Conservation (phyloP, 1,140 invertebrate genomes). For the Drusus annulatus region DNA sequence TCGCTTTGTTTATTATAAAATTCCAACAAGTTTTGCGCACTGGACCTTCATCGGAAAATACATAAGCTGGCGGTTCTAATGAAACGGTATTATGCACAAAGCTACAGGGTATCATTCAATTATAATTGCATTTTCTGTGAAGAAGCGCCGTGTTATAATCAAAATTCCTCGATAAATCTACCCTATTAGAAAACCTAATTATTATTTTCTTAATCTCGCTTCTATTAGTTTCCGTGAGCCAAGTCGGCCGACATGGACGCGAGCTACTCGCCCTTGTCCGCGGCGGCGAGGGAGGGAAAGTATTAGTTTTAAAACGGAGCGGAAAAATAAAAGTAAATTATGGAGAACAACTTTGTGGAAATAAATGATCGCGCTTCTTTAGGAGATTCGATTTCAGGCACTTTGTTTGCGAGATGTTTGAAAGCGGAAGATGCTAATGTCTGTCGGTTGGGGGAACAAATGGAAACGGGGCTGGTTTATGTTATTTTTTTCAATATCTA, state of each 20-base stretch:
- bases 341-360: constrained; percentile 54
- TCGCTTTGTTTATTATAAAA: no score
- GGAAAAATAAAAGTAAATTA: constrained; percentile 60
- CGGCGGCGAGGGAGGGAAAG: constrained; percentile 16
- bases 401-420: constrained; percentile 28
- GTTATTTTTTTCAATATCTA: neutral
- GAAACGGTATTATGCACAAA: no score
- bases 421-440: constrained; percentile 39
- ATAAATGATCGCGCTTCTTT: constrained; percentile 53
- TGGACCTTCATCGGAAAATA: no score
- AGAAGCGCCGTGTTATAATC: no score
- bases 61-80: no score
- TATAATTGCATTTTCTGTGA: no score
- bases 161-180: neutral
- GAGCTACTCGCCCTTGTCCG: constrained; percentile 9
- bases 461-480: neutral
- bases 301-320: constrained; percentile 58
- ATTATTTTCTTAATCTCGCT: constrained; percentile 26
- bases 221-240: constrained; percentile 14
- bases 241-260: neutral
- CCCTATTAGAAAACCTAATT: neutral
- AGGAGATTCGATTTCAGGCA: constrained; percentile 32
- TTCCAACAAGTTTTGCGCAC: no score
- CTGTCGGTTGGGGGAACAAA: constrained; percentile 9
- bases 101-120: no score